Base-by-base conservation (phyloP, 2,113 vertebrate genomes). In the Neolamprologus falcicula region DNA sequence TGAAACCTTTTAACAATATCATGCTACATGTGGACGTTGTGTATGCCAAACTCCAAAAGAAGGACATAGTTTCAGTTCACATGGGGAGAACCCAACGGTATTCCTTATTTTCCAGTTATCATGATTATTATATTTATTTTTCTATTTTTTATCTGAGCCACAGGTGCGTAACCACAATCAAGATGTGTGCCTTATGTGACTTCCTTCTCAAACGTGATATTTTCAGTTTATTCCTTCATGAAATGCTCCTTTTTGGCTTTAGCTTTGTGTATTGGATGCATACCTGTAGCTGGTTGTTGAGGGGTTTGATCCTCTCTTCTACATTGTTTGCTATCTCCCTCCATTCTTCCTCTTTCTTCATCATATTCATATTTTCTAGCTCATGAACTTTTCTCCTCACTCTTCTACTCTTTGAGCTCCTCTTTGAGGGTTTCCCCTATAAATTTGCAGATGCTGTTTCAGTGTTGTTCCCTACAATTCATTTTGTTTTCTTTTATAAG, bases 21-120 rank as follows among this genome's bases (percentile, higher is more conserved):
- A 28, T 78, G 57, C 33, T 47, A 11, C 24, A 82, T 73, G 37
- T 83, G 3, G 47, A 71, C 33, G 2, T 40, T 21, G 35, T 86
- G 37, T 57, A 19, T 80, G 26, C 71, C 14, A 61, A 80, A n/a
- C 73, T 57, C 26, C 57, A 71, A 52, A 80, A 80, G 35, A 52
- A 40, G 26, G 16, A n/a, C 57, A 68, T 68, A 2, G 50, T 50
- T 35, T 11, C 16, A 5, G 21, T 80, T 17, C 54, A 82, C 7
- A 59, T 28, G 35, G 5, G 37, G 21, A 26, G 42, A 19, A 31
- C 26, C 45, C 71, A 50, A 28, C 19, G 37, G 42, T 47, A 47
- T 76, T 76, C 14, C 14, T 47, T 47, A 47, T 76, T 47, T 76
- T 45, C 14, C 33, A 45, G 28, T 19, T 42, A 26, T 47, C 10